Conservation (phyloP, 2,797 vertebrate genomes). For the Hippocampus kuda region DNA sequence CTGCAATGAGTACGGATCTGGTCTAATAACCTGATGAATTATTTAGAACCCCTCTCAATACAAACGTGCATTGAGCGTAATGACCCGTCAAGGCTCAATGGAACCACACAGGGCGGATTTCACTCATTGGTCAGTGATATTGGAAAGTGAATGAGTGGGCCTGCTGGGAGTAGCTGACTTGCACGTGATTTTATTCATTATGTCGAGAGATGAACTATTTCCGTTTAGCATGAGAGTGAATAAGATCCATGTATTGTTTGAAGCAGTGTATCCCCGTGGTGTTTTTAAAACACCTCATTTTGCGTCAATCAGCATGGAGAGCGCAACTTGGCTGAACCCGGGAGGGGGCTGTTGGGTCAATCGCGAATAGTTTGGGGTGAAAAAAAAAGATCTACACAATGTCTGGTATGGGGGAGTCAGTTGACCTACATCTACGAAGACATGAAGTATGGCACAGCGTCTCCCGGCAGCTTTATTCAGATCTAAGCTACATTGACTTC, state of each 20-base stretch:
- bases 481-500: too few species aligned
- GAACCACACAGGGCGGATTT: conserved; percentile 45
- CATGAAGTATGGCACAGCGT: too few species aligned
- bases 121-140: conserved; percentile 46
- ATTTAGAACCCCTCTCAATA: conserved; percentile 57
- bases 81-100: conserved; percentile 55
- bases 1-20: conserved; percentile 52
- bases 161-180: conserved; percentile 27
- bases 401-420: neutral
- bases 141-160: conserved; percentile 32
- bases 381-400: neutral
- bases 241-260: neutral
- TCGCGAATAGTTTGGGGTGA: neutral
- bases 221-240: neutral
- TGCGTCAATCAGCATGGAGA: too few species aligned
- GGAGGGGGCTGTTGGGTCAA: neutral
- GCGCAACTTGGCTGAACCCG: neutral
- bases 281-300: neutral
- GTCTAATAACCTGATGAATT: conserved; percentile 63
- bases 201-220: neutral
- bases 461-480: too few species aligned
- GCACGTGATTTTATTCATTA: conserved; percentile 22
- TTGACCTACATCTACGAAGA: neutral
- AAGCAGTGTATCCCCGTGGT: neutral
- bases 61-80: conserved; percentile 56